These are phyloP conservation scores for Achroia grisella DNA, from an alignment of 1,140 invertebrate species.

Conservation along the genomic window DNA sequence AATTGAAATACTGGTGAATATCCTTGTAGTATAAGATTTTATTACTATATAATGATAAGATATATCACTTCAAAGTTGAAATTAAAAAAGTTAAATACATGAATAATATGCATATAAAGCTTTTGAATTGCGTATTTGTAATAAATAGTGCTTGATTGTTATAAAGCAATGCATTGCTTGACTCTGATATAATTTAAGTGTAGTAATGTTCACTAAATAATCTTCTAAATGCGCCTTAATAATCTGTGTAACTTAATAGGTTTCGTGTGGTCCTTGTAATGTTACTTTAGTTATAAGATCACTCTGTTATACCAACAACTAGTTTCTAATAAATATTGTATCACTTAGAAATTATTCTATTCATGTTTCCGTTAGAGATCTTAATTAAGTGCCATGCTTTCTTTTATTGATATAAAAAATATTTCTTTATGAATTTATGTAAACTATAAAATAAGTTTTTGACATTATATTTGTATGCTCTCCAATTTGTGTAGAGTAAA, in stretches of 20 bases:
- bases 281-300: constrained; percentile 11
- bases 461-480: too few relatives aligned
- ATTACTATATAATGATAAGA: too few relatives aligned
- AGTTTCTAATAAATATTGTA: constrained; percentile 1
- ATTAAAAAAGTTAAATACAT: too few relatives aligned
- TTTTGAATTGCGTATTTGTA: too few relatives aligned
- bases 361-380: constrained; percentile 2
- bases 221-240: constrained; percentile 36
- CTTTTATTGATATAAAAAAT: constrained; percentile 4
- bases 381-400: constrained; percentile 14
- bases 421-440: constrained; percentile 1
- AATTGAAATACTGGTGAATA: too few relatives aligned
- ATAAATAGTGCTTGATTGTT: constrained; percentile 24
- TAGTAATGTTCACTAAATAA: constrained; percentile 26
- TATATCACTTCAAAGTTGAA: too few relatives aligned
- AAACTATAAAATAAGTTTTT: not conserved
- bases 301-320: constrained; percentile 3
- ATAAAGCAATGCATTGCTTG: constrained; percentile 29
- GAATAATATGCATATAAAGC: too few relatives aligned
- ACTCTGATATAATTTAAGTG: constrained; percentile 26
- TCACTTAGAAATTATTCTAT: not conserved
- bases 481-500: too few relatives aligned
- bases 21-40: too few relatives aligned
- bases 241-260: constrained; percentile 26
- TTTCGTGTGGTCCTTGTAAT: constrained; percentile 19